phyloP scores from a whole-genome alignment of 2,113 vertebrate genomes.

The Clarias macrocephalus region DNA sequence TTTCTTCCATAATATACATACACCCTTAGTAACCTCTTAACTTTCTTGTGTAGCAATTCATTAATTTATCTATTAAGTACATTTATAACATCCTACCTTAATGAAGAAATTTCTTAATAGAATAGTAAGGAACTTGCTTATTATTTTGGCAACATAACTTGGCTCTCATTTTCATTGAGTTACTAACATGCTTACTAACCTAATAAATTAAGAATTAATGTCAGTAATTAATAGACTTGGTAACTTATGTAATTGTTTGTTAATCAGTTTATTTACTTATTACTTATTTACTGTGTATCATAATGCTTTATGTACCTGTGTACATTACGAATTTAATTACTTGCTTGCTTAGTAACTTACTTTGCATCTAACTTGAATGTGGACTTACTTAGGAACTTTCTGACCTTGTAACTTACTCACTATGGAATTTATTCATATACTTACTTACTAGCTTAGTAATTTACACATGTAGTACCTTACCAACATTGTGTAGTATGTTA shows the following conservation, averaged over 20 bases:
- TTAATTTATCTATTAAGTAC: too few relatives aligned
- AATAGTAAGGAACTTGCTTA: too few relatives aligned
- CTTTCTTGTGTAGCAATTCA: too few relatives aligned
- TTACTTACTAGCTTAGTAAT: background rate
- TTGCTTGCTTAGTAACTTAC: background rate
- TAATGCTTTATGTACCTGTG: background rate
- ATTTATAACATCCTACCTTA: too few relatives aligned
- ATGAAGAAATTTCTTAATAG: too few relatives aligned
- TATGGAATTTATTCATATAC: background rate
- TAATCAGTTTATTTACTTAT: background rate
- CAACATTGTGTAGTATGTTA: background rate
- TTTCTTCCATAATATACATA: background rate
- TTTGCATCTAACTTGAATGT: background rate
- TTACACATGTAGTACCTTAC: background rate
- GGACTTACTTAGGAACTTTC: background rate
- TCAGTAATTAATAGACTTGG: too few relatives aligned
- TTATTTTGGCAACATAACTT: too few relatives aligned
- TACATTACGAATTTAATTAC: background rate
- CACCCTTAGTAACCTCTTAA: too few relatives aligned
- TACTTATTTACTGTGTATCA: background rate
- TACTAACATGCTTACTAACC: too few relatives aligned
- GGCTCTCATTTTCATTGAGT: too few relatives aligned
- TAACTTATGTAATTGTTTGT: background rate
- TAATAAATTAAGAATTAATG: too few relatives aligned
- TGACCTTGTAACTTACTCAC: background rate